Evolutionary conservation across 2,113 vertebrate species (phyloP), one percentile per base, ranked within the genome.

Genomic region (Corythoichthys intestinalis): DNA sequence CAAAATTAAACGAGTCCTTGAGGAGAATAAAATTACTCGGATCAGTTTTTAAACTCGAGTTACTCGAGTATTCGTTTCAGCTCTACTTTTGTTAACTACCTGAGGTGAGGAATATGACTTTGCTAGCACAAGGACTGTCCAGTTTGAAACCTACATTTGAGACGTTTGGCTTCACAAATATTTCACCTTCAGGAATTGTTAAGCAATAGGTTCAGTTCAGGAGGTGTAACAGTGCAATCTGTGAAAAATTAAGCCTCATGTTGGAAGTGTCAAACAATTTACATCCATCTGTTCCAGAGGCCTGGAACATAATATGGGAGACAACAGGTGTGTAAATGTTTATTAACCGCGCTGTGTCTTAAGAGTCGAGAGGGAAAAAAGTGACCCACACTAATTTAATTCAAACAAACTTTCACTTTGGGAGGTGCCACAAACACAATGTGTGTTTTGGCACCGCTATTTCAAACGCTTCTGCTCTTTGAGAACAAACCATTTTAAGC

Each of bases 261-360:
- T 88, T 88, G 89, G 70, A 81, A 83, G 74, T 82, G 76, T 82
- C 65, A 80, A 87, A 86, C 77, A 76, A 83, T 76, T 82, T 80
- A 79, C 71, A 72, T 75, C 87, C 91, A 91, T 92, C 87, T 92
- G 92, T 81, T 88, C 53, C 79, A 50, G 66, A 85, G 82, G 54
- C 71, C 69, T 38, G 83, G 71, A 82, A 84, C 57, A 67, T 69
- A 71, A 86, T 86, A 91, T 90, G 84, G 87, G 82, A 90, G 87
- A 80, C 71, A 88, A 91, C 90, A 91, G 90, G 90, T 91, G 88
- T 92, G 90, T 88, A 90, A 91, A 91, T 91, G 90, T 92, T 92
- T 91, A 92, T 86, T 83, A 90, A 79, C 78, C 73, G n/a, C 8
- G 71, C 77, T 66, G 86, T 80, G 83, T 87, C 85, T 87, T 77